Conservation (phyloP, 2,797 vertebrate species). For the Clarias platycephalus region DNA sequence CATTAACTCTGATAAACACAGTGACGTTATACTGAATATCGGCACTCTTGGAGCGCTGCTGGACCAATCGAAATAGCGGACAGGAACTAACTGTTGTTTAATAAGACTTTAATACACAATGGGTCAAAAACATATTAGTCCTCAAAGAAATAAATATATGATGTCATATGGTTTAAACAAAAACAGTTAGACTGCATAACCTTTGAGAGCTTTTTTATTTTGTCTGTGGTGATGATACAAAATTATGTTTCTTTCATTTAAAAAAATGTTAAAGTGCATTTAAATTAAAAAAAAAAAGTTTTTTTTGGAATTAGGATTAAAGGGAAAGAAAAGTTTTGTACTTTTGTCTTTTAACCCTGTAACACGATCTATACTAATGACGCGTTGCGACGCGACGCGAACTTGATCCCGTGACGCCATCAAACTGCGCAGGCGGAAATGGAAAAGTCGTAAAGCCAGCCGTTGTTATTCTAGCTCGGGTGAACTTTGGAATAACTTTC, state of each 20-base stretch:
- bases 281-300: too few relatives aligned
- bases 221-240: neutral
- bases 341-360: neutral
- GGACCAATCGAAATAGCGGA: neutral
- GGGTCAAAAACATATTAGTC: neutral
- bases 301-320: too few relatives aligned
- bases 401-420: neutral
- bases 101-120: neutral
- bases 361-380: neutral
- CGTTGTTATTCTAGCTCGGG: rapidly evolving
- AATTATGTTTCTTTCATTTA: neutral
- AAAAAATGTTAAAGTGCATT: too few relatives aligned
- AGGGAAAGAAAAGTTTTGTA: too few relatives aligned
- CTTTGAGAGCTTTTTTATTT: neutral
- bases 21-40: neutral
- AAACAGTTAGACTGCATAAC: neutral
- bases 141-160: neutral
- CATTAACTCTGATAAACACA: neutral
- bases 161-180: too few relatives aligned
- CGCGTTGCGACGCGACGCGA: neutral
- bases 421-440: neutral
- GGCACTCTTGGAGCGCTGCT: neutral
- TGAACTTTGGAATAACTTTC: neutral
- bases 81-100: neutral
- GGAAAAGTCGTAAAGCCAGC: too few relatives aligned